Percentiles rank a stretch among this genome's conserved stretches.
phyloP scores from a whole-genome alignment of 2,888 invertebrate species.

The Dysmachus trigonus region DNA sequence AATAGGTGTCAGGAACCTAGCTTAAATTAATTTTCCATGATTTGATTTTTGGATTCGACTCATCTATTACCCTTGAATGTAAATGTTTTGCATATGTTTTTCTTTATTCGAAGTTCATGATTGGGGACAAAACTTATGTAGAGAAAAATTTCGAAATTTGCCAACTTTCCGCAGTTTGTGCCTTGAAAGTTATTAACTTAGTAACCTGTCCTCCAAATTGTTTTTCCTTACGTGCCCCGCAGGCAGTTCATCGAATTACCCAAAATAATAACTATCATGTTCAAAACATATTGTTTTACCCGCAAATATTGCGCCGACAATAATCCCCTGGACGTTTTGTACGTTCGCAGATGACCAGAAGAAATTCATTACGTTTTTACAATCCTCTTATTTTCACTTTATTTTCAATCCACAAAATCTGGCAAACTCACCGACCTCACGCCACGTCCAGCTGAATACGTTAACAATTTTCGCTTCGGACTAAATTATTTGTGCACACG shows the following conservation, averaged over 20 bases:
- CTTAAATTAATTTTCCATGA: no score
- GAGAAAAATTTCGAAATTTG: no score
- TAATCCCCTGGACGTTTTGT: neutral
- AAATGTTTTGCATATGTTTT: no score
- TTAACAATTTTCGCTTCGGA: slow-evolving; percentile 5
- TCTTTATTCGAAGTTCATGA: no score
- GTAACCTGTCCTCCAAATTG: no score
- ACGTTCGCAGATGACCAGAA: neutral
- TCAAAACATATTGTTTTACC: neutral
- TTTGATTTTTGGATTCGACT: no score
- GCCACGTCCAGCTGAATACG: neutral
- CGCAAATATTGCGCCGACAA: neutral
- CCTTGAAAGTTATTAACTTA: neutral
- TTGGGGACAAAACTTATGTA: no score
- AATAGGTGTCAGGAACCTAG: no score
- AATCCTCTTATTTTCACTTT: slow-evolving; percentile 24
- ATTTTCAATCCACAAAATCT: slow-evolving; percentile 6
- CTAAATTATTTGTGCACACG: slow-evolving; percentile 41
- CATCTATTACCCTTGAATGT: no score
- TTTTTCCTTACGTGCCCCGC: neutral
- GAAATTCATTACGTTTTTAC: slow-evolving; percentile 26
- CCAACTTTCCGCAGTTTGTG: neutral
- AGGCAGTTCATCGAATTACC: neutral
- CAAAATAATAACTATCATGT: neutral
- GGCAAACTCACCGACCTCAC: neutral